Base-by-base conservation (phyloP, 2,113 vertebrate genomes). In the Microcebus griseorufus region DNA sequence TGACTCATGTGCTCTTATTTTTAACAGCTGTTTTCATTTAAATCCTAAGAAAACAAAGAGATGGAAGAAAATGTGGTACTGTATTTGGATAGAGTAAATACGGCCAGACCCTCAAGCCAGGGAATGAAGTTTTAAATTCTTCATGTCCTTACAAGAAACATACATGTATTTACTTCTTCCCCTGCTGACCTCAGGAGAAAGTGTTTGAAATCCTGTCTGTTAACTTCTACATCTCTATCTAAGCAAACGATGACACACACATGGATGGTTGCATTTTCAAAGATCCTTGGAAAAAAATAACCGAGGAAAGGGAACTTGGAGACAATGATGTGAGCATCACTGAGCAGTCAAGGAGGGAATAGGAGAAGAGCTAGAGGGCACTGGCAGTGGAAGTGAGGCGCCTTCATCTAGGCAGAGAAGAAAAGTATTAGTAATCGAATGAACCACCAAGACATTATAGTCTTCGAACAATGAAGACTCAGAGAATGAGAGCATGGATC, bases 1-100 rank as follows among this genome's bases (percentile, higher is more conserved):
- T 98, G 98, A 98, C 97, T 98, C 98, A 98, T 75, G 90, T 78
- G 90, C 97, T 98, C 98, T 98, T 95, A 96, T 98, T 95, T 97
- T 96, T 97, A 96, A 96, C 98, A 98, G 98, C 98, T 98, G 98
- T 97, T 97, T 97, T 98, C 95, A 96, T 96, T 98, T 94, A 95
- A 95, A 98, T 86, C 78, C 97, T 94, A 93, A 95, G 96, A 96
- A 97, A 96, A 98, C 86, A 95, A 88, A 55, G 93, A 53, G 93
- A 90, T 48, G 85, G 96, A 88, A 96, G 84, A 89, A 97, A 95
- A 95, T 95, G 88, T 95, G 96, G 79, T 94, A 72, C 88, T 96
- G 60, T 92, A 72, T 84, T 97, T 97, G 92, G 95, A 97, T 25
- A 2, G 5, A 86, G 76, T 85, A 20, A 95, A 70, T 69, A 69